These are phyloP conservation scores for Sesia apiformis DNA, from an alignment of 2,888 invertebrate genomes.

Conservation along the genomic window DNA sequence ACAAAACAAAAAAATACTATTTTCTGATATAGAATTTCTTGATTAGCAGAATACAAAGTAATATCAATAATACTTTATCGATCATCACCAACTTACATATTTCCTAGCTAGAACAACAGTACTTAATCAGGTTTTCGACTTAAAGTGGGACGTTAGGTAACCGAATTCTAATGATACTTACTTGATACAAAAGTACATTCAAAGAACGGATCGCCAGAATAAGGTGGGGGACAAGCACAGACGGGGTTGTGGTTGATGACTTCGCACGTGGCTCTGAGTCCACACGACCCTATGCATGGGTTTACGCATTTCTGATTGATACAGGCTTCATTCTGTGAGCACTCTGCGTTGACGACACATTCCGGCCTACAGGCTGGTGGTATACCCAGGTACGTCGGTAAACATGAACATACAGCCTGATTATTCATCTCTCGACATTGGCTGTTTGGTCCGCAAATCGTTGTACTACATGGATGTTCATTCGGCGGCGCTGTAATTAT, in stretches of 20 bases:
- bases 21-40: not conserved
- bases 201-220: slow-evolving; percentile 79
- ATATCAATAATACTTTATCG: too few species aligned
- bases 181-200: slow-evolving; percentile 55
- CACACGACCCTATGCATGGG: slow-evolving; percentile 83
- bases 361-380: slow-evolving; percentile 84
- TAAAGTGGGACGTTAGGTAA: not conserved
- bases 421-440: slow-evolving; percentile 77
- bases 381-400: slow-evolving; percentile 79
- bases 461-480: slow-evolving; percentile 78
- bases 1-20: slow-evolving; percentile 1
- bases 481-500: slow-evolving; percentile 29
- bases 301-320: slow-evolving; percentile 81
- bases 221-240: slow-evolving; percentile 80
- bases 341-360: slow-evolving; percentile 82
- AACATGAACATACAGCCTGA: slow-evolving; percentile 82
- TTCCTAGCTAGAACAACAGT: too few species aligned
- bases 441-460: slow-evolving; percentile 83
- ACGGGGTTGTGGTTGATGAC: slow-evolving; percentile 84
- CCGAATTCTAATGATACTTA: slow-evolving; percentile 20
- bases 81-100: too few species aligned
- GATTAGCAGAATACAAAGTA: slow-evolving; percentile 1
- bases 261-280: slow-evolving; percentile 75
- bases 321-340: slow-evolving; percentile 80
- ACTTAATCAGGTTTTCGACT: too few species aligned